Evolutionary conservation across 2,888 invertebrate genomes (phyloP), one percentile per base, ranked within the genome.

Genomic region (Acanthosoma haemorrhoidale): DNA sequence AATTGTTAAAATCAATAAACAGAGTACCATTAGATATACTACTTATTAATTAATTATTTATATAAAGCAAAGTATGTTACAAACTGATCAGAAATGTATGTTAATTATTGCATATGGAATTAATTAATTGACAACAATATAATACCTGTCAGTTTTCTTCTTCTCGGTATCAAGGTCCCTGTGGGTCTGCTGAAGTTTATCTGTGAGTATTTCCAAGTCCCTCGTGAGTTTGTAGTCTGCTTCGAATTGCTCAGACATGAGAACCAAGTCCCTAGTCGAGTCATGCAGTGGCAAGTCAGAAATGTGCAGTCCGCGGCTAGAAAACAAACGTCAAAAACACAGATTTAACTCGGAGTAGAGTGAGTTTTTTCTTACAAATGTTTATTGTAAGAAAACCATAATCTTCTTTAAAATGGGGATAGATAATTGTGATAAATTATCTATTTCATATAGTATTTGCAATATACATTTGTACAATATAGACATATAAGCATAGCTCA

Each of bases 281-380:
- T 96, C 96, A 79, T 96, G 96, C 18, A 96, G 84, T 2, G 96
- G 96, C 73, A 96, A 93, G 81, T 97, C 96, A 72, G 94, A 93
- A 77, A 97, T 88, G 81, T 90, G 94, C 29, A 97, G 85, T 2
- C 96, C 95, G 66, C 94, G 88, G 75, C 94, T 93, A n/a, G 25
- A 51, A 51, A 51, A 21, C 9, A 4, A 16, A 41, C 11, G 18
- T 5, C 38, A 70, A 73, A 68, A n/a, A 70, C 69, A 36, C 13
- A 43, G 34, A 31, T n/a, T n/a, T n/a, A n/a, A n/a, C n/a, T n/a
- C n/a, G n/a, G n/a, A n/a, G n/a, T n/a, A n/a, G n/a, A n/a, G n/a
- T n/a, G n/a, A n/a, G n/a, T n/a, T n/a, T n/a, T n/a, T n/a, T n/a
- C n/a, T n/a, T n/a, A n/a, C n/a, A n/a, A n/a, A n/a, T n/a, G n/a